Percentiles rank a stretch among this genome's conserved stretches.
phyloP scores from a whole-genome alignment of 2,888 invertebrate species.

The Leucophora obtusa region DNA sequence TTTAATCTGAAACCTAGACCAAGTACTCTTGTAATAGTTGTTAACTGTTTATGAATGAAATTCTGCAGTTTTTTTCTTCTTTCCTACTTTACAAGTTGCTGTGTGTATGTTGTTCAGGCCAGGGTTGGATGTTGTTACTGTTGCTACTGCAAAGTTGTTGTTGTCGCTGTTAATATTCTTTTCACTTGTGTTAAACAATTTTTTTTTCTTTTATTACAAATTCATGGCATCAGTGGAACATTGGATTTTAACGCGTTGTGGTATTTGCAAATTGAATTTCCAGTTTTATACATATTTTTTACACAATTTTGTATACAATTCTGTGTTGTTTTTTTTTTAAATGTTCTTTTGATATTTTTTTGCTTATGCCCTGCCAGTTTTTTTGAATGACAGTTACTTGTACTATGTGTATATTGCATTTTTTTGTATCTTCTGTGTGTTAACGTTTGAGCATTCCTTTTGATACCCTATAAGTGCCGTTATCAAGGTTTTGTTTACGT shows the following conservation, averaged over 20 bases:
- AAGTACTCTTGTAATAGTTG: constrained; percentile 46
- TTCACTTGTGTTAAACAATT: constrained; percentile 7
- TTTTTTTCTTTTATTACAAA: constrained; percentile 49
- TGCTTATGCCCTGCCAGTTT: constrained; percentile 21
- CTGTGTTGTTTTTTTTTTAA: constrained; percentile 23
- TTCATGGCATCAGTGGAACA: constrained; percentile 55
- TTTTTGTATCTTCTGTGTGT: not conserved
- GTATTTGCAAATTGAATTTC: constrained; percentile 63
- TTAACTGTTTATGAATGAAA: constrained; percentile 59
- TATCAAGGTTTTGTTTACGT: constrained; percentile 61
- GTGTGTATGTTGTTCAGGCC: constrained; percentile 1
- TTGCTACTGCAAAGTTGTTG: constrained; percentile 7
- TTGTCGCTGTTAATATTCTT: constrained; percentile 41
- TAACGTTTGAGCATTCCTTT: constrained; percentile 39
- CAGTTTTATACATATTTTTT: constrained; percentile 6
- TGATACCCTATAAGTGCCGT: constrained; percentile 61
- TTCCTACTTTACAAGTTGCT: not conserved
- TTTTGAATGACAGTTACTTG: constrained; percentile 58
- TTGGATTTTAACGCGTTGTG: constrained; percentile 60
- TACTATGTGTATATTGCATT: constrained; percentile 54
- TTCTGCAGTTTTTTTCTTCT: not conserved
- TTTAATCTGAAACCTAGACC: constrained; percentile 48
- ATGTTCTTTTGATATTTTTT: not conserved
- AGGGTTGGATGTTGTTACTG: not conserved
- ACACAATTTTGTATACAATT: not conserved